A percentile compares a stretch with the other conserved stretches of the same genome.
Evolutionary conservation across 2,797 vertebrate species (phyloP).

Genomic region (Coluber constrictor): DNA sequence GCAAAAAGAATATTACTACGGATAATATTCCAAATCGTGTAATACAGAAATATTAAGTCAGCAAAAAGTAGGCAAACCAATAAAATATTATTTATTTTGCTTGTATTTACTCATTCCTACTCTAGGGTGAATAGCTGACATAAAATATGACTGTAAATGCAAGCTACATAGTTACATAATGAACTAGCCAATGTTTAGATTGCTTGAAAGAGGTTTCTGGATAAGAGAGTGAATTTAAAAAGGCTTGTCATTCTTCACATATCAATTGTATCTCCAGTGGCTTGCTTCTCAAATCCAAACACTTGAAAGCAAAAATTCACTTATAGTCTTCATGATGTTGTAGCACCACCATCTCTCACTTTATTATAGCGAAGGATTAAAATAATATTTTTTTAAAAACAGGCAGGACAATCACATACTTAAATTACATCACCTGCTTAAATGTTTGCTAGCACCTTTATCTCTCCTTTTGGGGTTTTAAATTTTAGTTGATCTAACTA

Average conservation of each 20-base stretch:
- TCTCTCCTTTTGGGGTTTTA: not conserved
- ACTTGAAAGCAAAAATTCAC: not conserved
- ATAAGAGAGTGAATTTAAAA: not conserved
- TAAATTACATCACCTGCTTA: not conserved
- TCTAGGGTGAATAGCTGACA: not conserved
- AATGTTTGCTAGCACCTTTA: not conserved
- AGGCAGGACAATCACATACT: not conserved
- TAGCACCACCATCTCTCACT: not conserved
- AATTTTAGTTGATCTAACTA: too few relatives aligned
- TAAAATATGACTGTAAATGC: not conserved
- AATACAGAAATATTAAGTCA: not conserved
- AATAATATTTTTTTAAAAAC: not conserved
- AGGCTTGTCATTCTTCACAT: not conserved
- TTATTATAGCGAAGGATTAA: not conserved
- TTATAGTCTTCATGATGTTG: not conserved
- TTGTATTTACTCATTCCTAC: not conserved
- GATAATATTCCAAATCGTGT: not conserved
- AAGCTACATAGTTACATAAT: not conserved
- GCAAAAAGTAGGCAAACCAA: not conserved
- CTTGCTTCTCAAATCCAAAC: not conserved
- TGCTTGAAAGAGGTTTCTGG: not conserved
- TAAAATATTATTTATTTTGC: not conserved
- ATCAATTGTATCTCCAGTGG: not conserved
- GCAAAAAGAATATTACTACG: not conserved
- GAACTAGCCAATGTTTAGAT: not conserved